A percentile compares a stretch with the other conserved stretches of the same genome.
Conservation (phyloP, 2,888 invertebrate species). For the Sarcophaga rosellei region DNA sequence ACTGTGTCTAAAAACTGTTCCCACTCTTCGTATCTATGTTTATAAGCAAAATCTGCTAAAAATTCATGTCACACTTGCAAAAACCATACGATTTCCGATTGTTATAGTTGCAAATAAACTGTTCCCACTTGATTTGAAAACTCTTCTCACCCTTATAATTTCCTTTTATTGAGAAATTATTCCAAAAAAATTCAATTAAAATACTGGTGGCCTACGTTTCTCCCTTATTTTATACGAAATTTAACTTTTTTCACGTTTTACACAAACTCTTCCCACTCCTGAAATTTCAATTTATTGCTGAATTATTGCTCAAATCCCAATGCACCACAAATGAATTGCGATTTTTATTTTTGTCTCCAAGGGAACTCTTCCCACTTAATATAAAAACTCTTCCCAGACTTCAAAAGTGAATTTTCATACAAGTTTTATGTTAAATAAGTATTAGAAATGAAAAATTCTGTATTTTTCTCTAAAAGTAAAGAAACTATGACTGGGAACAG, state of each 20-base stretch:
- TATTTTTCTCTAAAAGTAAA: not conserved
- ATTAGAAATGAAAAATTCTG: too few relatives aligned
- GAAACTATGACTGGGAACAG: too few relatives aligned
- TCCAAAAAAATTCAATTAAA: not conserved
- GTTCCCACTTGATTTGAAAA: not conserved
- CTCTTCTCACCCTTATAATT: not conserved
- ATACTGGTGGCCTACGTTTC: too few relatives aligned
- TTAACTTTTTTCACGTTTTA: not conserved
- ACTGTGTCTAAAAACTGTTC: not conserved
- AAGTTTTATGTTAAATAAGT: too few relatives aligned
- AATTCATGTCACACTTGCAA: too few relatives aligned
- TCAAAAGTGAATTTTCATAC: not conserved
- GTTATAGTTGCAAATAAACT: too few relatives aligned
- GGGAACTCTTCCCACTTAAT: slow-evolving; percentile 1
- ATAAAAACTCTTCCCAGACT: slow-evolving; percentile 3
- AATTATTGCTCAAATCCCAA: not conserved
- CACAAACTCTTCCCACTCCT: not conserved
- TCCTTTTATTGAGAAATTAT: not conserved
- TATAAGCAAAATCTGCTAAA: not conserved
- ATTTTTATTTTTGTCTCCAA: too few relatives aligned
- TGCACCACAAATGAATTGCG: too few relatives aligned
- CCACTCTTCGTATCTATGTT: not conserved
- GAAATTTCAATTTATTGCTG: not conserved
- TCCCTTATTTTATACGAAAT: not conserved
- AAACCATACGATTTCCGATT: too few relatives aligned